phyloP scores from a whole-genome alignment of 2,797 vertebrate species.

The Myoxocephalus aenaeus region DNA sequence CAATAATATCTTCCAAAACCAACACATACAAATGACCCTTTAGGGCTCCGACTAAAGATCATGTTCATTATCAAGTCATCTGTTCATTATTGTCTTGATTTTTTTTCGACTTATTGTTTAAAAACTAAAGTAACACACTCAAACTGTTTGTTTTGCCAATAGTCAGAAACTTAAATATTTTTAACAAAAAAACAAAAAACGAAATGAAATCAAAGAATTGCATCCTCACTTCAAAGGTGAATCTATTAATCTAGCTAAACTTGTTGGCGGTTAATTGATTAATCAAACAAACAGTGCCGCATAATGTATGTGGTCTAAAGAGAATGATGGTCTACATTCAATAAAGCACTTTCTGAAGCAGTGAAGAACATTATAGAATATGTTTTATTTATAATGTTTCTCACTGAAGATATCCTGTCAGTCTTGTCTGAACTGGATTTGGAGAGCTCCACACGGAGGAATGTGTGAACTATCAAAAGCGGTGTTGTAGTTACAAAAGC shows the following conservation, averaged over 20 bases:
- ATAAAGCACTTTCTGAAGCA: conserved; percentile 18
- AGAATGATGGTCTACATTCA: neutral
- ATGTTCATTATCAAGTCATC: neutral
- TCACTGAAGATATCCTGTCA: conserved; percentile 59
- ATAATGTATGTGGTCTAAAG: neutral
- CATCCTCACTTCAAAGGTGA: neutral
- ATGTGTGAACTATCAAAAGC: conserved; percentile 57
- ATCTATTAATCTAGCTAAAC: neutral
- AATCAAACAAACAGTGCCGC: neutral
- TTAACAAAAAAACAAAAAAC: neutral
- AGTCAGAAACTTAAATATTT: neutral
- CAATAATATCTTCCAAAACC: neutral
- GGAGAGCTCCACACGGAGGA: conserved; percentile 42
- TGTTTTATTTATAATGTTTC: conserved; percentile 59
- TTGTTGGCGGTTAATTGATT: neutral
- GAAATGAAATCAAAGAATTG: neutral
- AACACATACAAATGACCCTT: neutral
- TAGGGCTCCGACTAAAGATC: neutral
- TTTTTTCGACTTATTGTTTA: neutral
- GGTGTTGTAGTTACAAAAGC: conserved; percentile 55
- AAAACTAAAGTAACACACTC: neutral
- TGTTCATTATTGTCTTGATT: neutral
- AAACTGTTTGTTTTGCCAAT: neutral
- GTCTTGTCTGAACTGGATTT: conserved; percentile 57
- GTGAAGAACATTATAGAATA: conserved; percentile 33